phyloP scores from a whole-genome alignment of 2,888 invertebrate genomes.

The Idaea aversata region DNA sequence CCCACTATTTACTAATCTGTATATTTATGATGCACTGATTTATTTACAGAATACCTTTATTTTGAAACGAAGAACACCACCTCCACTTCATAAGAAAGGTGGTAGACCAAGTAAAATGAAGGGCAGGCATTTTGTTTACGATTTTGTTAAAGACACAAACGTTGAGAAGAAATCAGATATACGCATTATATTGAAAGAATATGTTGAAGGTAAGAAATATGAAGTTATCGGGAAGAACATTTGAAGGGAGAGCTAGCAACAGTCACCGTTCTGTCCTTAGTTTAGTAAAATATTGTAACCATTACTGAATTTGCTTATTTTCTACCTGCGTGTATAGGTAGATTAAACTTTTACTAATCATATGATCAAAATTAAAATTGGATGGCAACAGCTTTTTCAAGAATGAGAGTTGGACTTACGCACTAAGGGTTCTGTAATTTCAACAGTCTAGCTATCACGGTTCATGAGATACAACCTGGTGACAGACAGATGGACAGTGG shows the following conservation, averaged over 20 bases:
- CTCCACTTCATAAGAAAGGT: slow-evolving; percentile 81
- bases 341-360: no score
- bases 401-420: no score
- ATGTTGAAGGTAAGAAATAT: slow-evolving; percentile 81
- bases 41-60: slow-evolving; percentile 86
- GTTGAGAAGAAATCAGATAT: slow-evolving; percentile 76
- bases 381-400: no score
- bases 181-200: slow-evolving; percentile 84
- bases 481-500: no score
- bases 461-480: no score
- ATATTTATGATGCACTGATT: not conserved
- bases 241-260: not conserved
- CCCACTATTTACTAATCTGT: not conserved
- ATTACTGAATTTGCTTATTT: no score
- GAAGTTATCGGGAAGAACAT: not conserved
- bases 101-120: slow-evolving; percentile 74
- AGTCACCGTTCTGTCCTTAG: no score
- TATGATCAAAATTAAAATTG: no score
- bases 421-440: no score
- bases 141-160: slow-evolving; percentile 84
- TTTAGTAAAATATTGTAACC: no score
- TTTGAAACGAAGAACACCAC: slow-evolving; percentile 82
- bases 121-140: slow-evolving; percentile 85
- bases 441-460: no score
- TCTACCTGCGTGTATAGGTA: no score